These are phyloP conservation scores for Lasioglossum morio DNA, from an alignment of 2,888 invertebrate genomes.

Conservation along the genomic window DNA sequence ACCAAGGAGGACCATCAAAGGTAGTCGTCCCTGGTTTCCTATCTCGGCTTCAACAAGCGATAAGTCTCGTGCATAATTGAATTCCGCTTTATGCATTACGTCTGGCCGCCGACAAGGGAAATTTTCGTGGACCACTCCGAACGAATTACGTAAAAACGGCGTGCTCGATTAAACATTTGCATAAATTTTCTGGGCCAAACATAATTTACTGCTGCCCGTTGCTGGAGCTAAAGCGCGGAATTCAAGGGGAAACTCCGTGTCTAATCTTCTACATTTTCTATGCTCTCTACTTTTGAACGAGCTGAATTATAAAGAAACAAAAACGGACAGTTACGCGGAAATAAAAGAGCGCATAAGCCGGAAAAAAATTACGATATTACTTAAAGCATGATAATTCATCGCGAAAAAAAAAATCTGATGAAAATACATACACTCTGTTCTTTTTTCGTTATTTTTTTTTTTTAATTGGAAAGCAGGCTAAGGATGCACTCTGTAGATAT, in stretches of 20 bases:
- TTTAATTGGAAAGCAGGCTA: neutral
- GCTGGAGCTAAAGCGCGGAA: neutral
- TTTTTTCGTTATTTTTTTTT: too few relatives aligned
- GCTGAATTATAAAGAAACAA: slow-evolving; percentile 15
- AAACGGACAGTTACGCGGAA: neutral
- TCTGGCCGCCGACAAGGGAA: slow-evolving; percentile 24
- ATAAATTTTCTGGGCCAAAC: slow-evolving; percentile 13
- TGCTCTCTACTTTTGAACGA: slow-evolving; percentile 7
- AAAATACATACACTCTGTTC: neutral
- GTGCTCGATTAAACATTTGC: slow-evolving; percentile 24
- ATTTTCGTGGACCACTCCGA: slow-evolving; percentile 26
- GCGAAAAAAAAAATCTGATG: neutral
- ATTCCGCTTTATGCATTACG: slow-evolving; percentile 54
- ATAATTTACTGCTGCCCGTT: neutral
- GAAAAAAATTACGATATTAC: neutral
- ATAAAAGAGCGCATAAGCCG: neutral
- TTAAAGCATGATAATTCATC: neutral
- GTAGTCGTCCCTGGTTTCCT: slow-evolving; percentile 19
- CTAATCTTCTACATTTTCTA: neutral
- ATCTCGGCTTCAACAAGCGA: slow-evolving; percentile 48
- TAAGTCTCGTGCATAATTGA: slow-evolving; percentile 59
- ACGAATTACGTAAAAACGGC: slow-evolving; percentile 11
- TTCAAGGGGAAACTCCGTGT: neutral
- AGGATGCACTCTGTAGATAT: neutral
- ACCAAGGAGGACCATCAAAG: slow-evolving; percentile 37